phyloP scores from a whole-genome alignment of 2,113 vertebrate species.

The Amphiprion ocellaris region DNA sequence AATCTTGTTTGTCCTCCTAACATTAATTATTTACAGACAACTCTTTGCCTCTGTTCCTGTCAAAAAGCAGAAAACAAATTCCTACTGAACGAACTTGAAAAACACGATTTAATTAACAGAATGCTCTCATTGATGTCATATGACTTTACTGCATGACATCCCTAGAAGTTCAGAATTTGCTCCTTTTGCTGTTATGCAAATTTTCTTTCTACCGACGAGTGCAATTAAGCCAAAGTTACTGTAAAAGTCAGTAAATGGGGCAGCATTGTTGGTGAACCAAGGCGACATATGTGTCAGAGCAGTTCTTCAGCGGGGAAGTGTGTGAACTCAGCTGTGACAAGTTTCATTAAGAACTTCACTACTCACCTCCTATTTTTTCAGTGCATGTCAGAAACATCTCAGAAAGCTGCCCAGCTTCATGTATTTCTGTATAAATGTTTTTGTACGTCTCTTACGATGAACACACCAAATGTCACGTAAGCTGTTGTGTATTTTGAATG shows the following conservation, averaged over 20 bases:
- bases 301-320: constrained; percentile 17
- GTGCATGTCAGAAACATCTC: constrained; percentile 2
- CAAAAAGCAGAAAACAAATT: constrained; percentile 14
- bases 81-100: constrained; percentile 1
- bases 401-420: not conserved
- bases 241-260: constrained; percentile 34
- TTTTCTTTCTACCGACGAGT: constrained; percentile 23
- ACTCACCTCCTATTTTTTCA: constrained; percentile 9
- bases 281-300: constrained; percentile 36
- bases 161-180: constrained; percentile 30
- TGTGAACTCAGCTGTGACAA: constrained; percentile 52
- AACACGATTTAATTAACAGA: constrained; percentile 16
- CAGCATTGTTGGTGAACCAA: constrained; percentile 22
- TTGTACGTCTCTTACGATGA: no score
- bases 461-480: not conserved
- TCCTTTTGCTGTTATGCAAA: constrained; percentile 35
- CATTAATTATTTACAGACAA: constrained; percentile 1
- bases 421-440: not conserved
- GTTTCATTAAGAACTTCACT: constrained; percentile 52
- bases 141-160: constrained; percentile 23
- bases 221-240: constrained; percentile 57
- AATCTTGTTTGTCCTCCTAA: not conserved
- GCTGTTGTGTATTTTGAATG: not conserved
- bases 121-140: not conserved
- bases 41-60: not conserved